Percentiles rank a stretch among this genome's conserved stretches.
phyloP scores from a whole-genome alignment of 2,797 vertebrate species.

The Cirrhinus molitorella region DNA sequence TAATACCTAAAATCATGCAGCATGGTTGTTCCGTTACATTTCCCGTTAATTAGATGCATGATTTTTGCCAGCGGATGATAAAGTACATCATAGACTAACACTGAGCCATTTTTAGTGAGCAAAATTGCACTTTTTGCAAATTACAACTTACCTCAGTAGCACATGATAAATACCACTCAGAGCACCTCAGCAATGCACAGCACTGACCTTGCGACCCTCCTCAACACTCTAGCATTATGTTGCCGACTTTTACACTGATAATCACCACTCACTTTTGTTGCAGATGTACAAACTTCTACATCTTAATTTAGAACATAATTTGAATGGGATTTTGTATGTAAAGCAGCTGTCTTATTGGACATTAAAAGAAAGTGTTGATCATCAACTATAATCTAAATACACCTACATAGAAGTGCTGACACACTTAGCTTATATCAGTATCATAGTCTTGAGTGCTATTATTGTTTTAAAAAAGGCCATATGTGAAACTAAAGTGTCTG shows the following conservation, averaged over 20 bases:
- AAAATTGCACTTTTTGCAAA: not conserved
- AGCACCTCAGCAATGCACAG: not conserved
- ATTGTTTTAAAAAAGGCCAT: conserved; percentile 5
- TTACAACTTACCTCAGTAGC: not conserved
- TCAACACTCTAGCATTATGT: not conserved
- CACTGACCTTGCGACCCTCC: not conserved
- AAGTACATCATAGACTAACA: not conserved
- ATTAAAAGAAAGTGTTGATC: not conserved
- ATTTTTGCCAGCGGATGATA: not conserved
- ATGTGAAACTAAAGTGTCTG: not conserved
- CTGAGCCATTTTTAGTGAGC: not conserved
- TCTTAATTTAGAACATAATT: conserved; percentile 18
- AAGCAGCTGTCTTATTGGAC: not conserved
- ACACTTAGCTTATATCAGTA: not conserved
- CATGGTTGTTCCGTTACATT: not conserved
- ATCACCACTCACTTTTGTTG: not conserved
- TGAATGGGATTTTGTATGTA: conserved; percentile 13
- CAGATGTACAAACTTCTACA: not conserved
- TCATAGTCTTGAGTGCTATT: conserved; percentile 5
- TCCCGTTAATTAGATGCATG: not conserved
- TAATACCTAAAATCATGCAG: no score
- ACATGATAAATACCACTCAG: not conserved
- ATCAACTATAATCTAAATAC: conserved; percentile 4
- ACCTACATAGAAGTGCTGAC: conserved; percentile 36
- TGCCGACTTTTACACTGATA: not conserved